Conservation (phyloP, 2,888 invertebrate genomes). For the Arrhopalites spinosus region DNA sequence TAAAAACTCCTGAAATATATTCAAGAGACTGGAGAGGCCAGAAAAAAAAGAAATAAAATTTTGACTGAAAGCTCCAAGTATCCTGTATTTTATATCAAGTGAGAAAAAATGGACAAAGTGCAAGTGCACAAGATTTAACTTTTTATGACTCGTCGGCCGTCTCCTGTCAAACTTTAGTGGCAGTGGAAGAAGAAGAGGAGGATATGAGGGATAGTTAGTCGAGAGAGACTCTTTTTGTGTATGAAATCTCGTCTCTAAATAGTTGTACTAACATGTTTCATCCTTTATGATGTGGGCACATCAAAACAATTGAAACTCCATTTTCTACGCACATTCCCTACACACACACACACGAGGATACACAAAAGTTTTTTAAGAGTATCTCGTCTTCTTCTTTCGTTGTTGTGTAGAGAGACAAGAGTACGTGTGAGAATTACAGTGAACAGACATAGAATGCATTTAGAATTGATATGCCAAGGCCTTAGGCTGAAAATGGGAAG, state of each 20-base stretch:
- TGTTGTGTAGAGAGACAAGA: background rate
- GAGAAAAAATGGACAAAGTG: no score
- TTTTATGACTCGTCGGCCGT: background rate
- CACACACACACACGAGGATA: background rate
- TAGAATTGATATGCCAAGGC: conserved; percentile 16
- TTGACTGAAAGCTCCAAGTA: no score
- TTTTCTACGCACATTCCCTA: background rate
- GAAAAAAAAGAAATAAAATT: no score
- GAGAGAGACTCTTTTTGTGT: no score
- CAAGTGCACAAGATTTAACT: no score
- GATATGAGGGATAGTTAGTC: no score
- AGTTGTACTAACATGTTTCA: no score
- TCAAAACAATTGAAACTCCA: conserved; percentile 7
- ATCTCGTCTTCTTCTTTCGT: background rate
- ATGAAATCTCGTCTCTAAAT: no score
- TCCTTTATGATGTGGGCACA: background rate
- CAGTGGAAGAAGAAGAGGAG: no score
- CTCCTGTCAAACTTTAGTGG: background rate
- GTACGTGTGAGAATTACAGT: conserved; percentile 29
- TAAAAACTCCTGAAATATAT: no score
- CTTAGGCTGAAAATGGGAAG: conserved; percentile 30
- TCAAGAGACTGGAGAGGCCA: no score
- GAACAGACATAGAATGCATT: conserved; percentile 19
- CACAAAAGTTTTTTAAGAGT: background rate
- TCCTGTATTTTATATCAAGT: no score